Evolutionary conservation across 2,888 invertebrate genomes (phyloP).

Genomic region (Drosophila monieri): DNA sequence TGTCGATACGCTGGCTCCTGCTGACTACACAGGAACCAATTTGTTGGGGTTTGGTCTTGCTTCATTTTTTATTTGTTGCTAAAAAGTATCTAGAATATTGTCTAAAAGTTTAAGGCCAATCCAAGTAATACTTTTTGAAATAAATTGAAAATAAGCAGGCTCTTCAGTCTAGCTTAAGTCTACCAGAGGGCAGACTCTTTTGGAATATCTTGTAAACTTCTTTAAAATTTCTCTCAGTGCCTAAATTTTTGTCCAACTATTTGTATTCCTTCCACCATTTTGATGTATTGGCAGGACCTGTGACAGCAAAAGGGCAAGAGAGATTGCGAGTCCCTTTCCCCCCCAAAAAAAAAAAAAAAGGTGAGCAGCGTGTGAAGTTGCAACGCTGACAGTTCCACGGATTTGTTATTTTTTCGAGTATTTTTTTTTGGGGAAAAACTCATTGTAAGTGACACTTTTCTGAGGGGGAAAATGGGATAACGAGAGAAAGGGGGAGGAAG

Average conservation of each 20-base stretch:
- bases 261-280: constrained; percentile 24
- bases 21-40: neutral
- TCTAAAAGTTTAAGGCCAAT: too few relatives aligned
- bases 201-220: neutral
- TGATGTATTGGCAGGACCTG: constrained; percentile 71
- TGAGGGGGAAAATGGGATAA: neutral
- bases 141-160: too few relatives aligned
- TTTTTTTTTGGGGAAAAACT: constrained; percentile 31
- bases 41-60: too few relatives aligned
- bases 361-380: constrained; percentile 43
- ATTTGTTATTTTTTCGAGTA: constrained; percentile 24
- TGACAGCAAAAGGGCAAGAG: constrained; percentile 36
- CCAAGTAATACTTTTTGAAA: too few relatives aligned
- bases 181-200: neutral
- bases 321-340: constrained; percentile 24
- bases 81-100: neutral
- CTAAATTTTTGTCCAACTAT: constrained; percentile 11
- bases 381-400: constrained; percentile 35
- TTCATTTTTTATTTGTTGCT: neutral
- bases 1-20: neutral
- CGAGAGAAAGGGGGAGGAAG: neutral
- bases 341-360: constrained; percentile 10
- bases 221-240: neutral
- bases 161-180: neutral
- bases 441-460: constrained; percentile 50